Base-by-base conservation (phyloP, 2,797 vertebrate species). In the Agapornis canus region DNA sequence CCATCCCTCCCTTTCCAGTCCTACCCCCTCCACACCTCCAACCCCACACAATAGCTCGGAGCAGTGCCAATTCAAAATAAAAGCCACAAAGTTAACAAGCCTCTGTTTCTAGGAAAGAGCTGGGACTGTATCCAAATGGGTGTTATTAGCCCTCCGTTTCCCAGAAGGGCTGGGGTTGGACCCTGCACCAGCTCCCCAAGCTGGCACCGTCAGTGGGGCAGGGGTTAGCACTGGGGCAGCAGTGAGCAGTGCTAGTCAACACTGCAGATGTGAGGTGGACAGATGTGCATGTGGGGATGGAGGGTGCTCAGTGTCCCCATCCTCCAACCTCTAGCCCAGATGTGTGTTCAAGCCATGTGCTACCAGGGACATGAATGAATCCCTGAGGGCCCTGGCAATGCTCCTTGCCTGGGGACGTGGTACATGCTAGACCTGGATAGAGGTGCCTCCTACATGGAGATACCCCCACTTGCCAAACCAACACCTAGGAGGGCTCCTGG, bases 81-180 rank as follows among this genome's bases (percentile, higher is more conserved):
- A 92, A 96, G 85, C 91, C 85, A 66, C 85, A 31, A 76, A 91
- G 89, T 92, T 92, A 92, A 95, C 89, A 92, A 91, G 77, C 37
- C 77, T 82, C 82, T 83, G 52, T 61, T 97, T 97, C 96, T 97
- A 95, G 95, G 96, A 97, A 97, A 26, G 85, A 57, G 65, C 95
- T 97, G 95, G 95, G 97, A 91, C 63, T 8, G 40, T 68, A 42
- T 92, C 96, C 97, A 97, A 96, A 71, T 83, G 83, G 56, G 75
- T 11, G 25, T 81, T 92, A 49, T 66, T 92, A 78, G 87, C 84
- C 75, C 56, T 68, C 21, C 0, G 0, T 77, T 97, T 97, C 95
- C 97, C 95, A 96, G 96, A 92, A 97, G 77, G 80, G 42, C 59
- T 73, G 54, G 75, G 94, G 81, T 3, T 5, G 3, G 77, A 69